These are phyloP conservation scores for Porites lobata DNA, from an alignment of 92 coral and sea anemone species.

Conservation along the genomic window DNA sequence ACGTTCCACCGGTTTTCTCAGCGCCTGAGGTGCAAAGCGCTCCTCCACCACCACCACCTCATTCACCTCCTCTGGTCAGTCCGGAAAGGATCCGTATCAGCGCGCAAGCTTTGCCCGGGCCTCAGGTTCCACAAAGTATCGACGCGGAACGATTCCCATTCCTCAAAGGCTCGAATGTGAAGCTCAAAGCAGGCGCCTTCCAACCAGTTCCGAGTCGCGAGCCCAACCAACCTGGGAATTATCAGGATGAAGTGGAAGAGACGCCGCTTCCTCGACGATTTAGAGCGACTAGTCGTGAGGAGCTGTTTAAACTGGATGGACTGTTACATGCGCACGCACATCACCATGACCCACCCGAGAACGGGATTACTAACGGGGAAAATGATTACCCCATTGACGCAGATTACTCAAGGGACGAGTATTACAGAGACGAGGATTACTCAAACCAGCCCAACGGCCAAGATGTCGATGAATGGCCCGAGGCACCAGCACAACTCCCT, in stretches of 20 bases:
- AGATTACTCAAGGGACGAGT: background rate
- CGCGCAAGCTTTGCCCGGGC: constrained; percentile 50
- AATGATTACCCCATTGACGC: background rate
- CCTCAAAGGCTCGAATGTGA: constrained; percentile 35
- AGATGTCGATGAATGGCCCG: constrained; percentile 27
- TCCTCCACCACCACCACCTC: constrained; percentile 19
- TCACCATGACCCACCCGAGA: constrained; percentile 33
- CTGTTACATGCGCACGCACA: constrained; percentile 32
- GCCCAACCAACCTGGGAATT: background rate
- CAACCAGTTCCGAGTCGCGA: constrained; percentile 63
- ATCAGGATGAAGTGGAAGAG: background rate
- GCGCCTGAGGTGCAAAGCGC: constrained; percentile 35
- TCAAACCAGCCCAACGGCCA: background rate
- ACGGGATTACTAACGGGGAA: constrained; percentile 1
- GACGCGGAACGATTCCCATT: constrained; percentile 53
- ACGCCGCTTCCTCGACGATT: background rate
- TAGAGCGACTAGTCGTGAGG: constrained; percentile 31
- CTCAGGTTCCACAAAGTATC: constrained; percentile 41
- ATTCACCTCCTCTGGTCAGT: constrained; percentile 1
- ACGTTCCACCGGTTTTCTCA: constrained; percentile 32
- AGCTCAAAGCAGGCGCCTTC: constrained; percentile 64
- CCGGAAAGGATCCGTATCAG: constrained; percentile 51
- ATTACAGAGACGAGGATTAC: background rate
- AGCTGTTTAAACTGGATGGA: constrained; percentile 40
- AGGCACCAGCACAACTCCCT: constrained; percentile 18